Evolutionary conservation across 2,113 vertebrate species (phyloP), one percentile per base, ranked within the genome.

Genomic region (Pomatostomus ruficeps): DNA sequence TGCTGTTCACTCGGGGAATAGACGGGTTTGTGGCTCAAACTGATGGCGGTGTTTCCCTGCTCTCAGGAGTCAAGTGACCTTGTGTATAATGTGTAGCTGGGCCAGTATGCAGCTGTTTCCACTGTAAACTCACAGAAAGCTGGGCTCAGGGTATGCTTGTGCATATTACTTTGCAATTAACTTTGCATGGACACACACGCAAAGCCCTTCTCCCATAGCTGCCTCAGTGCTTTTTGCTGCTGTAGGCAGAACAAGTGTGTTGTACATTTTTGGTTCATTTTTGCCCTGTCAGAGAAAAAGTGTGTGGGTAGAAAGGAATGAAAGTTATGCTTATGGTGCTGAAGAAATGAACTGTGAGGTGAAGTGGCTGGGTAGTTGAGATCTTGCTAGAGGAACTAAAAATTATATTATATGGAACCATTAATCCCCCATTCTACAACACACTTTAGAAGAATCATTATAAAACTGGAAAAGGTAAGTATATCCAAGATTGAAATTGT

Each of bases 91-190:
- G 1, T 33, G 51, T 91, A 49, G 42, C 77, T 62, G 61, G 80
- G 49, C 89, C 77, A 72, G 40, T 15, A 4, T 26, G 84, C 40
- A 85, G 52, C 49, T 91, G 77, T 92, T 96, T 79, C 33, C 54
- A 79, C 58, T 95, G 77, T 73, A 93, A 96, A 76, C 52, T 87
- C 51, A 6, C 15, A 82, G 78, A 87, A 91, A 68, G 58, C 70
- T 91, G 35, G 6, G 92, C 66, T 89, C 68, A 58, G 74, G 42
- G 42, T 87, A 79, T 96, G 93, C 84, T 51, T 79, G 66, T 89
- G 94, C 86, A 91, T 95, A 78, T 85, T 72, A 21, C 42, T 78
- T 74, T 12, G 61, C 43, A 74, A 72, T 91, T 96, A 91, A 40
- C 77, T 88, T 82, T 70, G 70, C 65, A 42, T 57, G 62, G 88